Evolutionary conservation across 2,888 invertebrate genomes (phyloP).

Genomic region (Trichopria drosophilae): DNA sequence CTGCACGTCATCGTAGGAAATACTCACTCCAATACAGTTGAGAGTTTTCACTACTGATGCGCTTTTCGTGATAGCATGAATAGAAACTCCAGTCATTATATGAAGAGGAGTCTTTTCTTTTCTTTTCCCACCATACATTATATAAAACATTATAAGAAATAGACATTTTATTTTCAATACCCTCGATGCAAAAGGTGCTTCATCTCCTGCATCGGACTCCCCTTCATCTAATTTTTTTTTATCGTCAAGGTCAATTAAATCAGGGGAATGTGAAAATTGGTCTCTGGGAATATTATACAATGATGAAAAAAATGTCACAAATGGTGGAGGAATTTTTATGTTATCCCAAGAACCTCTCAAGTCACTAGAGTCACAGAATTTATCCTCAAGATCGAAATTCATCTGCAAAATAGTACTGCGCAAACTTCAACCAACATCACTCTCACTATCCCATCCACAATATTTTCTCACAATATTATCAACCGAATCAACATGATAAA

Average conservation of each 20-base stretch:
- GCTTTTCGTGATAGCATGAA: slow-evolving; percentile 18
- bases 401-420: too few relatives aligned
- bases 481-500: too few relatives aligned
- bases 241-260: too few relatives aligned
- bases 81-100: slow-evolving; percentile 14
- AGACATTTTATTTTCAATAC: not conserved
- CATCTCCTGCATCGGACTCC: too few relatives aligned
- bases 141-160: slow-evolving; percentile 3
- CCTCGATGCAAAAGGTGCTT: too few relatives aligned
- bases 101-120: slow-evolving; percentile 26
- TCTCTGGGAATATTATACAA: not conserved
- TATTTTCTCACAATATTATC: too few relatives aligned
- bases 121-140: not conserved
- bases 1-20: slow-evolving; percentile 4
- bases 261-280: too few relatives aligned
- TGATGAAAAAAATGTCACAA: slow-evolving; percentile 6
- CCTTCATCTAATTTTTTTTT: too few relatives aligned
- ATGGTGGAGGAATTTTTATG: not conserved
- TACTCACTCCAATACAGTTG: slow-evolving; percentile 15
- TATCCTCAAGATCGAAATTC: not conserved
- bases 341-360: slow-evolving; percentile 1
- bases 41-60: slow-evolving; percentile 14
- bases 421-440: too few relatives aligned
- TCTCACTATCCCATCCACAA: too few relatives aligned
- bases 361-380: slow-evolving; percentile 7